phyloP scores from a whole-genome alignment of 2,113 vertebrate genomes.

The Odocoileus virginianus region DNA sequence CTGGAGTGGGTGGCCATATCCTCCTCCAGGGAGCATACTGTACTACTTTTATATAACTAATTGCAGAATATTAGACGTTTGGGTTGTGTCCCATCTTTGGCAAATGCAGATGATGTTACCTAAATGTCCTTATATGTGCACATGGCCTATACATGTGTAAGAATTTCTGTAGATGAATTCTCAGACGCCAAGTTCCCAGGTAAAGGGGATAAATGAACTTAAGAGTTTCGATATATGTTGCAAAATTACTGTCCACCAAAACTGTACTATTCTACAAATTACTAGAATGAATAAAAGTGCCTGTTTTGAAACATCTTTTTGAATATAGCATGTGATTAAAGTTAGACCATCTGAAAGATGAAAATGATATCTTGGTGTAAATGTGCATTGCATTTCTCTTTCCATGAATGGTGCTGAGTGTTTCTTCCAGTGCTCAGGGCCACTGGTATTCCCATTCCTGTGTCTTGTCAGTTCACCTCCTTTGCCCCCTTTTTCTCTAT shows the following conservation, averaged over 20 bases:
- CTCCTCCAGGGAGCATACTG: neutral
- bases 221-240: neutral
- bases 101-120: neutral
- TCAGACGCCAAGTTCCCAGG: neutral
- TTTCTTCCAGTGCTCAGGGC: neutral
- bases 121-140: neutral
- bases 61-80: neutral
- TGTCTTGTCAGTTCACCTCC: accelerated
- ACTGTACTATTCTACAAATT: neutral
- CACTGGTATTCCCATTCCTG: accelerated
- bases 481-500: neutral
- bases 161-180: neutral
- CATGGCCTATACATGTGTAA: neutral
- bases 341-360: no score
- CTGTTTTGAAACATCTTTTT: neutral
- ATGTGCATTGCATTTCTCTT: neutral
- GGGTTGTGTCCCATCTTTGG: neutral
- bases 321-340: accelerated
- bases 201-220: neutral
- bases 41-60: neutral
- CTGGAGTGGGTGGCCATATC: no score
- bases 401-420: accelerated
- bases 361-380: neutral
- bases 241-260: neutral
- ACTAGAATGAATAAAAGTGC: neutral